Base-by-base conservation (phyloP, 2,113 vertebrate species). In the Lampris incognitus region DNA sequence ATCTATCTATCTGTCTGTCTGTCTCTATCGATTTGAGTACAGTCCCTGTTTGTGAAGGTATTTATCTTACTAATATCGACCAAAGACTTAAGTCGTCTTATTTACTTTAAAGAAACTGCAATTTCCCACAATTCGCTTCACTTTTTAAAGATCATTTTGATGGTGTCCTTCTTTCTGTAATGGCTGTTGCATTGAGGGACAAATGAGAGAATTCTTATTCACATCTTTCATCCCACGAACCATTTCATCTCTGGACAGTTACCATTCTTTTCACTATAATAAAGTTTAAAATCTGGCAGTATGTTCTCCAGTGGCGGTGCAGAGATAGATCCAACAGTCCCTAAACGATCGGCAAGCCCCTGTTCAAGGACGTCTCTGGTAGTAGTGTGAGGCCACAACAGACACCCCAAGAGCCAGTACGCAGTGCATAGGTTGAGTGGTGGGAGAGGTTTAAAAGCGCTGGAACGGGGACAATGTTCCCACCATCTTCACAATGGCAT, bases 401-500 rank as follows among this genome's bases (percentile, higher is more conserved):
- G 61, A 81, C 55, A 72, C 72, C 79, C 74, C 76, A 61, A 79
- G 68, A 81, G 82, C 56, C 66, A 72, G 50, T 24, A 74, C 79
- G 69, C 77, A 72, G 74, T 72, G 69, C 76, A 49, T 50, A n/a
- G 78, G 79, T 67, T 84, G 77, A 72, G 73, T 65, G 70, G 74
- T 78, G 79, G 75, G 60, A 66, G 74, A n/a, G 70, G 85, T 68
- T 78, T 90, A 90, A 88, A 88, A 89, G 11, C 42, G 81, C 42
- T 57, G 59, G 84, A 90, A 91, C 62, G 8, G 81, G 85, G 82
- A 93, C 90, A 93, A 88, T 88, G 85, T 93, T 93, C 92, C 91
- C 93, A 93, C 89, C 86, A 37, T 86, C 79, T 52, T 46, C 84
- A 91, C 92, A 91, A 90, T 68, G 76, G 85, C 70, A 40, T 88